A percentile compares a stretch with the other conserved stretches of the same genome.
Conservation (phyloP, 2,797 vertebrate species). For the Nyctalus aviator region DNA sequence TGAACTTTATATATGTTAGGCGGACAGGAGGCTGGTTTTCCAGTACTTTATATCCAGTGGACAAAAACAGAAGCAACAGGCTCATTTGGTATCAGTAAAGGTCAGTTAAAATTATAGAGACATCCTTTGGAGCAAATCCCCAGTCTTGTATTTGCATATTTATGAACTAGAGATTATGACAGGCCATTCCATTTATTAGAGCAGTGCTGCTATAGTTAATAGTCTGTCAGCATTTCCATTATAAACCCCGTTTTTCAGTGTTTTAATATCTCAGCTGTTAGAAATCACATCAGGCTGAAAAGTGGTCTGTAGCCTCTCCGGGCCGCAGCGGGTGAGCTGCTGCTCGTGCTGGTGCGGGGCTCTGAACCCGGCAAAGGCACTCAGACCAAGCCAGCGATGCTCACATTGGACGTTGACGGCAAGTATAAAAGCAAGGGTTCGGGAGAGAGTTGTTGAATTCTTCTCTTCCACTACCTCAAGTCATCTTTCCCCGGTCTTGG, state of each 20-base stretch:
- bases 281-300: slow-evolving; percentile 88
- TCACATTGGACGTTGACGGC: slow-evolving; percentile 11
- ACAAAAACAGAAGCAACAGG: slow-evolving; percentile 89
- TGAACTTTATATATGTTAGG: slow-evolving; percentile 81
- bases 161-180: slow-evolving; percentile 91
- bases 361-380: slow-evolving; percentile 79
- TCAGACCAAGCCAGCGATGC: slow-evolving; percentile 77
- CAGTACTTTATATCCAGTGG: slow-evolving; percentile 82
- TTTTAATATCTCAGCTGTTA: slow-evolving; percentile 89
- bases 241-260: slow-evolving; percentile 89
- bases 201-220: slow-evolving; percentile 89
- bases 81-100: slow-evolving; percentile 89
- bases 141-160: slow-evolving; percentile 91
- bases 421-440: slow-evolving; percentile 51
- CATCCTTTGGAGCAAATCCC: slow-evolving; percentile 90
- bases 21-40: slow-evolving; percentile 79
- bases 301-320: slow-evolving; percentile 81
- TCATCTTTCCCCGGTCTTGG: not conserved
- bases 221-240: slow-evolving; percentile 91
- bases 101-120: slow-evolving; percentile 92
- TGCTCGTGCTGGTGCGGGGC: not conserved
- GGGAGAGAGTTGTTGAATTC: not conserved
- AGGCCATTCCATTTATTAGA: slow-evolving; percentile 91
- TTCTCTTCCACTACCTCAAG: not conserved
- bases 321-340: slow-evolving; percentile 58